A percentile compares a stretch with the other conserved stretches of the same genome.
These are phyloP conservation scores for Phenacoccus solenopsis DNA, from an alignment of 1,140 invertebrate genomes.

Conservation along the genomic window DNA sequence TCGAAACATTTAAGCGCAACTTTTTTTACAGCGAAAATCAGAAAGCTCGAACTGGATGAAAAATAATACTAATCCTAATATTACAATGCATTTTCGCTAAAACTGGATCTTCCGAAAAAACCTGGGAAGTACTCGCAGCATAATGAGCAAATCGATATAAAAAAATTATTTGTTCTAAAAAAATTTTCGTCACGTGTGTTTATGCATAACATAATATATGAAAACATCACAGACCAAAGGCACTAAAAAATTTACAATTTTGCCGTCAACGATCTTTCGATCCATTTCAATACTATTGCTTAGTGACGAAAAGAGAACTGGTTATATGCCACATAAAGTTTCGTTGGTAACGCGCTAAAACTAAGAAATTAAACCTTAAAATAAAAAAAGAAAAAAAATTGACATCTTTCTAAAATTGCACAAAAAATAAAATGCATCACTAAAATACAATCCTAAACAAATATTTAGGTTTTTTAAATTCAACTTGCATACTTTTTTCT, in stretches of 20 bases:
- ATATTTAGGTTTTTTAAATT: neutral
- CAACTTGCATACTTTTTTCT: too few species aligned
- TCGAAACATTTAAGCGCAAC: neutral
- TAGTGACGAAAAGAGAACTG: neutral
- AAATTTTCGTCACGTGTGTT: neutral
- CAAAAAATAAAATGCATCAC: neutral
- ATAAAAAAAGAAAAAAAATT: slow-evolving; percentile 1
- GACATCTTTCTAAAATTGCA: neutral
- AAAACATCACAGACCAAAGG: neutral
- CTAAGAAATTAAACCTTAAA: neutral
- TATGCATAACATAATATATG: neutral
- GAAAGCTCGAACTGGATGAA: neutral
- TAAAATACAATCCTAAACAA: neutral
- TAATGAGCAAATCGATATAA: neutral
- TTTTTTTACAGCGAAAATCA: too few species aligned
- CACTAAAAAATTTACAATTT: neutral
- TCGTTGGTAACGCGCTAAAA: slow-evolving; percentile 5
- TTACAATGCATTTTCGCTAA: neutral
- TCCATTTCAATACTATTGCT: neutral
- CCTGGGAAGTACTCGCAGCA: neutral
- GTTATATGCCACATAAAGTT: slow-evolving; percentile 7
- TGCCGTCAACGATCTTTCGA: neutral
- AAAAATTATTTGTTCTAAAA: neutral
- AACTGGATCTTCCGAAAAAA: neutral
- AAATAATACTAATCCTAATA: too few species aligned